Evolutionary conservation across 2,113 vertebrate genomes (phyloP), one percentile per base, ranked within the genome.

Genomic region (Ageneiosus marmoratus): DNA sequence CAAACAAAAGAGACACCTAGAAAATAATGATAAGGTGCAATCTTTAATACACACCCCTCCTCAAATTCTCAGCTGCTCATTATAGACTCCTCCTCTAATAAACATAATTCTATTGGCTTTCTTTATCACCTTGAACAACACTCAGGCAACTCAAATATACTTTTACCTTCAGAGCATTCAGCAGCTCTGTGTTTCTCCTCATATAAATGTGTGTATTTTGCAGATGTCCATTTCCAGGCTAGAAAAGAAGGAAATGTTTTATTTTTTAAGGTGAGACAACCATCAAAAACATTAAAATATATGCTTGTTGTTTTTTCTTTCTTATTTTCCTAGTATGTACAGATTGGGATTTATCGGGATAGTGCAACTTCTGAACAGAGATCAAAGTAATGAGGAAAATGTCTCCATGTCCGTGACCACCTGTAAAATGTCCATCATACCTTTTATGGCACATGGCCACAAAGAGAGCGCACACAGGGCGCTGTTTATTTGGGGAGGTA

Each of bases 1-100:
- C 5, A 24, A 53, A n/a, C 1, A 51, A 50, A 50, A 60, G 22
- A 50, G 18, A 22, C 32, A 53, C 1, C 8, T 37, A 3, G 16
- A n/a, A 75, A 75, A 34, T 34, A 76, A 37, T 37, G 4, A 37
- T 53, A 75, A 32, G 10, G 48, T 53, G 20, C 46, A 84, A 77
- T 34, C 41, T 78, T 83, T 85, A 34, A 83, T 62, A 24, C 65
- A 79, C 76, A 41, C 77, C 83, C 69, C 50, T 41, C 48, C 29
- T 79, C 6, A n/a, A 73, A 46, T 75, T 48, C 34, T 78, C 73
- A 81, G 60, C 60, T 82, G 80, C 80, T 82, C 63, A 37, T 1
- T 48, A 53, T 22, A 76, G 78, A 79, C 84, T 84, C 84, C 86
- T 78, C 83, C 82, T 88, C 75, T 82, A 78, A 69, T 53, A 51